A percentile compares a stretch with the other conserved stretches of the same genome.
Evolutionary conservation across 2,797 vertebrate species (phyloP).

Genomic region (Mus caroli): DNA sequence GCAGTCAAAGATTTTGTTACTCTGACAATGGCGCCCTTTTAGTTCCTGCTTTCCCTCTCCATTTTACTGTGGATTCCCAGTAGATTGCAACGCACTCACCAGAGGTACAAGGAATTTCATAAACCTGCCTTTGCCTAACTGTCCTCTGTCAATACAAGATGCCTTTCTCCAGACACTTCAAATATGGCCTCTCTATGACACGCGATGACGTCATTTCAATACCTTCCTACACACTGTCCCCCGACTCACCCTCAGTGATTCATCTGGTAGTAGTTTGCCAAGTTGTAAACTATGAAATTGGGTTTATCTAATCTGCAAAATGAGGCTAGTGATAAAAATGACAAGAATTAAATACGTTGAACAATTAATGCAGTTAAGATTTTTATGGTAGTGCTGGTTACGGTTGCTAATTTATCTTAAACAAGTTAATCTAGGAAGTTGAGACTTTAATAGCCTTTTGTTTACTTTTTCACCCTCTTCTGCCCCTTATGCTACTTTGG

Average conservation of each 20-base stretch:
- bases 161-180: not conserved
- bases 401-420: constrained; percentile 1
- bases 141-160: not conserved
- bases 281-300: constrained; percentile 28
- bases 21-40: not conserved
- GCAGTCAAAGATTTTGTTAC: not conserved
- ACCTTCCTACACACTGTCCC: not conserved
- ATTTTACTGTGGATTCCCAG: not conserved
- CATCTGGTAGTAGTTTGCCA: not conserved
- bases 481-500: not conserved
- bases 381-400: not conserved
- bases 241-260: not conserved
- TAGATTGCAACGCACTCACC: not conserved
- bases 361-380: not conserved
- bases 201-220: not conserved
- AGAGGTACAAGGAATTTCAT: not conserved
- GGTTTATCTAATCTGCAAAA: constrained; percentile 19
- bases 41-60: not conserved
- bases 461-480: not conserved
- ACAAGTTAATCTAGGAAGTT: constrained; percentile 33
- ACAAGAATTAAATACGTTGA: constrained; percentile 14
- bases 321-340: not conserved
- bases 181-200: not conserved
- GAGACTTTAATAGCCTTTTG: not conserved
- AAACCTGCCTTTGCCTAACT: not conserved